Percentiles rank a stretch among this genome's conserved stretches.
These are phyloP conservation scores for Poecilia wingei DNA, from an alignment of 2,797 vertebrate species.

Conservation along the genomic window DNA sequence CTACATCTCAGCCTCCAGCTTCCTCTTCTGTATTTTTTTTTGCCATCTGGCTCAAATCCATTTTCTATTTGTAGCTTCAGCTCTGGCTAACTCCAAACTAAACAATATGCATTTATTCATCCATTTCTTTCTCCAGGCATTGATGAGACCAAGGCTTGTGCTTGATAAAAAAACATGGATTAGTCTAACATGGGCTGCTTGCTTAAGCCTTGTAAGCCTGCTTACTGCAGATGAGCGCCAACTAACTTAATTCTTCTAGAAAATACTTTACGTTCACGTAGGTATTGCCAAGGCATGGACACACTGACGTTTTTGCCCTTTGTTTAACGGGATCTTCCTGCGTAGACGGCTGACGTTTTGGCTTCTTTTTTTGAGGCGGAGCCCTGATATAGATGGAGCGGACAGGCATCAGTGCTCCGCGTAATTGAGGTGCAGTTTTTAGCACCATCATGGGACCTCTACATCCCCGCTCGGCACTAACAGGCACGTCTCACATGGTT, in stretches of 20 bases:
- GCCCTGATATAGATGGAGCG: conserved; percentile 58
- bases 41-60: conserved; percentile 65
- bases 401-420: conserved; percentile 73
- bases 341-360: conserved; percentile 52
- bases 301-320: conserved; percentile 3
- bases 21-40: conserved; percentile 16
- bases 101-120: conserved; percentile 72
- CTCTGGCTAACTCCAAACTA: conserved; percentile 68
- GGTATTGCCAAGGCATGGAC: conserved; percentile 13
- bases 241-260: conserved; percentile 57
- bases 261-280: conserved; percentile 44
- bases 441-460: conserved; percentile 71
- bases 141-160: conserved; percentile 70
- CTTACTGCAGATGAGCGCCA: conserved; percentile 66
- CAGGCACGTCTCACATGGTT: conserved; percentile 57
- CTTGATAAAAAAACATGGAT: conserved; percentile 72
- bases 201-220: conserved; percentile 64
- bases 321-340: conserved; percentile 41
- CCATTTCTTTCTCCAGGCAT: conserved; percentile 63
- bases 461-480: conserved; percentile 60
- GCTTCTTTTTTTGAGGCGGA: conserved; percentile 46
- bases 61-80: conserved; percentile 58
- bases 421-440: conserved; percentile 81
- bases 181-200: conserved; percentile 68
- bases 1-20: conserved; percentile 24